Conservation (phyloP, 2,797 vertebrate species). For the Sebastes nivosus region DNA sequence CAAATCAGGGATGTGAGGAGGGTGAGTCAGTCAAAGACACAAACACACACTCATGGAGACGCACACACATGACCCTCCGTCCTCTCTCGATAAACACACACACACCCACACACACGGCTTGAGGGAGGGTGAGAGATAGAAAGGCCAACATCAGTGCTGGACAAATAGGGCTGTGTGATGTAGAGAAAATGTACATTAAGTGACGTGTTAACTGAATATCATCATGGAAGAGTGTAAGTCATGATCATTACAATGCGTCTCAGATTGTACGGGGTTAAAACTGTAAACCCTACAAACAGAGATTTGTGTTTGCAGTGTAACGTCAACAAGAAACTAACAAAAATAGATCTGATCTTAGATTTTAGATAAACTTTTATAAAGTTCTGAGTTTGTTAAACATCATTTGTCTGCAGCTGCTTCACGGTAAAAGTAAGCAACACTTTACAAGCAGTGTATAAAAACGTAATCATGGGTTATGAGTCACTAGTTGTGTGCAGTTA, state of each 20-base stretch:
- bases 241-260: not conserved
- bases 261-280: not conserved
- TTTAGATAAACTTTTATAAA: not conserved
- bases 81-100: slow-evolving; percentile 22
- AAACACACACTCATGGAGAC: slow-evolving; percentile 36
- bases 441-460: not conserved
- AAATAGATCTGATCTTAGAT: not conserved
- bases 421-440: not conserved
- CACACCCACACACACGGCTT: slow-evolving; percentile 31
- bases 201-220: not conserved
- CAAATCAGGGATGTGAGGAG: slow-evolving; percentile 58
- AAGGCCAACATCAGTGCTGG: slow-evolving; percentile 54
- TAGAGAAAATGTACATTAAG: not conserved
- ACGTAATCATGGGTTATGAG: not conserved
- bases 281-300: not conserved
- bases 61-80: slow-evolving; percentile 44
- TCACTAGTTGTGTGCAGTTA: not conserved
- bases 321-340: not conserved
- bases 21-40: slow-evolving; percentile 70
- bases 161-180: slow-evolving; percentile 19
- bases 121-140: slow-evolving; percentile 57
- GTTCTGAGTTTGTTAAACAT: not conserved
- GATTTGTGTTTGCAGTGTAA: not conserved
- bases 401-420: not conserved
- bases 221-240: not conserved